Evolutionary conservation across 2,113 vertebrate species (phyloP).

Genomic region (Oreochromis aureus): DNA sequence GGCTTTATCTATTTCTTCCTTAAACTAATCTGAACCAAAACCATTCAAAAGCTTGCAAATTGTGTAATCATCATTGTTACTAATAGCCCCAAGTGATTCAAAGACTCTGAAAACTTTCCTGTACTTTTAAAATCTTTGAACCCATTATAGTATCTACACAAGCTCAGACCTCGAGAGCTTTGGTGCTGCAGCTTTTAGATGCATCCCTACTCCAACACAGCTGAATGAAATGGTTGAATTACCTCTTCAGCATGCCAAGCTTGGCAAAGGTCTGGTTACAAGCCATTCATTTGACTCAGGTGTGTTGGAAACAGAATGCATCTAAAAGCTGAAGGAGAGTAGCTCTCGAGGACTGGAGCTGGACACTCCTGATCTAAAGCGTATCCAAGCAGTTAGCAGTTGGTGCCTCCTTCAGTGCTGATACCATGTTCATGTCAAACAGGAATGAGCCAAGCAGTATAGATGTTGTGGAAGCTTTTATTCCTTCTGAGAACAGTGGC

Average conservation of each 20-base stretch:
- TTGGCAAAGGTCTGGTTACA: neutral
- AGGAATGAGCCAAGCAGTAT: neutral
- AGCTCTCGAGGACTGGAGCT: neutral
- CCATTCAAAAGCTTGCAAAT: too few relatives aligned
- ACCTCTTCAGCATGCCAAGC: neutral
- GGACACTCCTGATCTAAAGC: neutral
- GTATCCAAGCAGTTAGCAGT: neutral
- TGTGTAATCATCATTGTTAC: too few relatives aligned
- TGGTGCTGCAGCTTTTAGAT: neutral
- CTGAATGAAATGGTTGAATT: neutral
- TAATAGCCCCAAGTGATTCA: neutral
- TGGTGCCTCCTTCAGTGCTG: neutral
- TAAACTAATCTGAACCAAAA: too few relatives aligned
- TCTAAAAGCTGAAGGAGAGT: neutral
- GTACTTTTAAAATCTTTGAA: fast-evolving
- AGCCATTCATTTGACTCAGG: fast-evolving
- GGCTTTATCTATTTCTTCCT: too few relatives aligned
- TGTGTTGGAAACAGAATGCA: fast-evolving
- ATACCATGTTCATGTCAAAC: neutral
- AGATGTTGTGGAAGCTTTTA: neutral
- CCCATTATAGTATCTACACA: fast-evolving
- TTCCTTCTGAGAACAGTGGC: neutral
- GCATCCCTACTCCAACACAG: neutral
- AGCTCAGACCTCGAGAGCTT: neutral
- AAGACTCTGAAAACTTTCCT: neutral